phyloP scores from a whole-genome alignment of 2,888 invertebrate genomes.

The Crocallis elinguaria region DNA sequence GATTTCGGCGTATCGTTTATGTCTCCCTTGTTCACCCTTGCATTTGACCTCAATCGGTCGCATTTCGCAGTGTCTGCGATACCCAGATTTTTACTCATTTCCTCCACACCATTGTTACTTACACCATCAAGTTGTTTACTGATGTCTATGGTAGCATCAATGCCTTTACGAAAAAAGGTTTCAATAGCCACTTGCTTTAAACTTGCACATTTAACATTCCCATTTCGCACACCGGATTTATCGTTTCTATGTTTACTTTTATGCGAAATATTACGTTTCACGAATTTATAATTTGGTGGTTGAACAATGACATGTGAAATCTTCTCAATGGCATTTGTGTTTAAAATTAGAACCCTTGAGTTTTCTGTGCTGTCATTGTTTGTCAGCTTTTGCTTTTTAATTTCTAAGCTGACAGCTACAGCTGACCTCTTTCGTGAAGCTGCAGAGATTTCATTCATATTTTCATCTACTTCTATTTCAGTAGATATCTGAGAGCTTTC shows the following conservation, averaged over 20 bases:
- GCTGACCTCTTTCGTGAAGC: slow-evolving; percentile 55
- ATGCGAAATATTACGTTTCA: slow-evolving; percentile 64
- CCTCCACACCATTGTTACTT: slow-evolving; percentile 56
- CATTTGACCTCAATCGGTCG: slow-evolving; percentile 52
- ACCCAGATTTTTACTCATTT: slow-evolving; percentile 71
- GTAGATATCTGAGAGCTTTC: slow-evolving; percentile 54
- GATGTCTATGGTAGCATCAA: slow-evolving; percentile 42
- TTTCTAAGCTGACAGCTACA: slow-evolving; percentile 70
- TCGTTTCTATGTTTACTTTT: slow-evolving; percentile 56
- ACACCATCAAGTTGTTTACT: slow-evolving; percentile 8
- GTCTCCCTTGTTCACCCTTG: slow-evolving; percentile 41
- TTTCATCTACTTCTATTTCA: slow-evolving; percentile 52
- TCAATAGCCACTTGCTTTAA: slow-evolving; percentile 67
- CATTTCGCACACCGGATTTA: slow-evolving; percentile 55
- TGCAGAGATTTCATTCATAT: slow-evolving; percentile 48
- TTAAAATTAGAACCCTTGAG: slow-evolving; percentile 79
- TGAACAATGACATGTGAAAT: slow-evolving; percentile 77
- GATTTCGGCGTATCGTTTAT: slow-evolving; percentile 26
- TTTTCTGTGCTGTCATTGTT: slow-evolving; percentile 54
- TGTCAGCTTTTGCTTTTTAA: slow-evolving; percentile 70
- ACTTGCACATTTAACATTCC: slow-evolving; percentile 44
- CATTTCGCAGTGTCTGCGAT: slow-evolving; percentile 57
- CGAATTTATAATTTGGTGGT: slow-evolving; percentile 79
- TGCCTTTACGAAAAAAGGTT: slow-evolving; percentile 53
- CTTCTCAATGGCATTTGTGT: slow-evolving; percentile 74